phyloP scores from a whole-genome alignment of 2,113 vertebrate genomes.

The Petromus typicus region DNA sequence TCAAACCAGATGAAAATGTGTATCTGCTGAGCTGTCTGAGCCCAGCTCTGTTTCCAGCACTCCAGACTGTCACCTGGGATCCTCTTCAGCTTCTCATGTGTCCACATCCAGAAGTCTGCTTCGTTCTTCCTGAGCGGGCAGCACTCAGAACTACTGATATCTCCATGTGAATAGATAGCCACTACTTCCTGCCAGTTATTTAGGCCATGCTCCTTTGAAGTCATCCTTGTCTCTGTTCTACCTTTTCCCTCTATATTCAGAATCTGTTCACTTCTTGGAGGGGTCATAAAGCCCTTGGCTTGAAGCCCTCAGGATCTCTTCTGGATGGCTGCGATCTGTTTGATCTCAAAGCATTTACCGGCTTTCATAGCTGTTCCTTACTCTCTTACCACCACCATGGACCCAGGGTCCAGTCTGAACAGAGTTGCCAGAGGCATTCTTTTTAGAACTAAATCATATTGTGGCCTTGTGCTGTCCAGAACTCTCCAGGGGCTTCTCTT shows the following conservation, averaged over 20 bases:
- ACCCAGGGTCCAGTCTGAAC: neutral
- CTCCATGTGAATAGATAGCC: neutral
- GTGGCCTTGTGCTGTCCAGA: neutral
- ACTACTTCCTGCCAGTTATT: neutral
- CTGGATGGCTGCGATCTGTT: neutral
- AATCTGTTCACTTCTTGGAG: neutral
- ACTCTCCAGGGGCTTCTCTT: neutral
- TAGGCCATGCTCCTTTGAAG: neutral
- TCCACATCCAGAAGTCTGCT: neutral
- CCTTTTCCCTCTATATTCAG: neutral
- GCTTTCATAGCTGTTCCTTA: neutral
- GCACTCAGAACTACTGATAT: neutral
- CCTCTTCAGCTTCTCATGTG: neutral
- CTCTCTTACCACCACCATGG: neutral
- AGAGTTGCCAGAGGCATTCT: neutral
- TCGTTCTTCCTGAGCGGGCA: neutral
- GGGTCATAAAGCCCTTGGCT: neutral
- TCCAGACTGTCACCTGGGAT: neutral
- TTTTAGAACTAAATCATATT: neutral
- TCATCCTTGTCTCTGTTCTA: neutral
- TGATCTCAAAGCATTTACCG: neutral
- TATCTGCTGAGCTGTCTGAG: neutral
- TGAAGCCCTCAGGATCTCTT: neutral
- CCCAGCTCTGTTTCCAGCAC: neutral
- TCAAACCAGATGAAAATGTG: neutral